Evolutionary conservation across 2,797 vertebrate genomes (phyloP).

Genomic region (Labeo calbasu): DNA sequence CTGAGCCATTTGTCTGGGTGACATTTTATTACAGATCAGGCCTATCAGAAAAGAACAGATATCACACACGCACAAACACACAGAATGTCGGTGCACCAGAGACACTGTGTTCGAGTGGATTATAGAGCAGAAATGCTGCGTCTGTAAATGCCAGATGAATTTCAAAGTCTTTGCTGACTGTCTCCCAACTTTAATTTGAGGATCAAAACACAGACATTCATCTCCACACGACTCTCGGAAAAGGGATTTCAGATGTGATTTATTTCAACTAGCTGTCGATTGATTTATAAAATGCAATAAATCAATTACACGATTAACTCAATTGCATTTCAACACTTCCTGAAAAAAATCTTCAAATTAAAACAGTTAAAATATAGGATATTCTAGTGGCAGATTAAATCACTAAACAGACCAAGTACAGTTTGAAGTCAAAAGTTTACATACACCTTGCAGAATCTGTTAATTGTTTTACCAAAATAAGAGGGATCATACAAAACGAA

Average conservation of each 20-base stretch:
- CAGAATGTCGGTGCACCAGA: background rate
- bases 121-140: constrained; percentile 23
- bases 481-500: too few species aligned
- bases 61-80: constrained; percentile 5
- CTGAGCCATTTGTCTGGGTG: constrained; percentile 35
- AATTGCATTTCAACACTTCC: background rate
- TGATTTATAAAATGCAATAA: background rate
- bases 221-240: background rate
- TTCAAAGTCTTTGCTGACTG: constrained; percentile 32
- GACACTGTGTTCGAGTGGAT: constrained; percentile 10
- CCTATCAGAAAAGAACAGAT: constrained; percentile 18
- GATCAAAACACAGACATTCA: constrained; percentile 12
- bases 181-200: constrained; percentile 18
- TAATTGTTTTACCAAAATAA: too few species aligned
- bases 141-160: constrained; percentile 27
- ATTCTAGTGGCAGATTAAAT: background rate
- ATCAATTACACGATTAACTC: background rate
- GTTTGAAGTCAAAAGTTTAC: too few species aligned
- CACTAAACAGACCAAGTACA: background rate
- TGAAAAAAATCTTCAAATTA: background rate
- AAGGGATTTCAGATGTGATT: background rate
- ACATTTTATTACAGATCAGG: constrained; percentile 39
- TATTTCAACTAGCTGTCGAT: background rate
- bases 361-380: background rate
- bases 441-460: too few species aligned